phyloP scores from a whole-genome alignment of 2,797 vertebrate genomes.

The Rhinoraja longicauda region DNA sequence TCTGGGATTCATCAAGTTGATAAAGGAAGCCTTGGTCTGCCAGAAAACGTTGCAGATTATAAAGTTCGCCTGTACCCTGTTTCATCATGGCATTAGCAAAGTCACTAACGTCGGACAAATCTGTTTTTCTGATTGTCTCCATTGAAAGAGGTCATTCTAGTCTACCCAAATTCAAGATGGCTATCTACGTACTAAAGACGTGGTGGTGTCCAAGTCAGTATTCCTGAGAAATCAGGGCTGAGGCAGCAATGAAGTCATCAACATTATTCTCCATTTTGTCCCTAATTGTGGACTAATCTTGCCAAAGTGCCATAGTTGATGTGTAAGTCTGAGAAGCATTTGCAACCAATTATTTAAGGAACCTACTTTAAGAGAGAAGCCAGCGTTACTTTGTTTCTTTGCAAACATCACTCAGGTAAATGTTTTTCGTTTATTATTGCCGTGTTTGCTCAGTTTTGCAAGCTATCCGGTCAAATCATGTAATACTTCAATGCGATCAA shows the following conservation, averaged over 20 bases:
- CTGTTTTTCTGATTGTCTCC: neutral
- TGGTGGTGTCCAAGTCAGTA: neutral
- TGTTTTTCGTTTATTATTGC: neutral
- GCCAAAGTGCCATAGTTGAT: neutral
- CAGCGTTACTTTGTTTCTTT: neutral
- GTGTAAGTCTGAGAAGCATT: neutral
- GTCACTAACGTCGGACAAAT: neutral
- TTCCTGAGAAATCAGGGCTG: neutral
- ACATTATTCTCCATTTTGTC: neutral
- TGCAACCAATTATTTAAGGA: neutral
- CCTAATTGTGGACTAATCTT: neutral
- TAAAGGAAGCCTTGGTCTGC: conserved; percentile 28
- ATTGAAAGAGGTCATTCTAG: neutral
- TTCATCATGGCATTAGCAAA: neutral
- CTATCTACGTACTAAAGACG: neutral
- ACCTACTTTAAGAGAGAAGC: too few relatives aligned
- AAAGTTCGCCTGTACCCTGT: neutral
- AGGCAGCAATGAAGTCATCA: neutral
- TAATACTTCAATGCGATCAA: too few relatives aligned
- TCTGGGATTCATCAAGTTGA: conserved; percentile 34
- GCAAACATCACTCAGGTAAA: neutral
- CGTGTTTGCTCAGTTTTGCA: neutral
- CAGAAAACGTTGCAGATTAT: neutral
- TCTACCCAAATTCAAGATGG: neutral
- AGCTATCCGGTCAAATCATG: too few relatives aligned